A percentile compares a stretch with the other conserved stretches of the same genome.
phyloP scores from a whole-genome alignment of 2,888 invertebrate species.

The Hydrotaea diabolus region DNA sequence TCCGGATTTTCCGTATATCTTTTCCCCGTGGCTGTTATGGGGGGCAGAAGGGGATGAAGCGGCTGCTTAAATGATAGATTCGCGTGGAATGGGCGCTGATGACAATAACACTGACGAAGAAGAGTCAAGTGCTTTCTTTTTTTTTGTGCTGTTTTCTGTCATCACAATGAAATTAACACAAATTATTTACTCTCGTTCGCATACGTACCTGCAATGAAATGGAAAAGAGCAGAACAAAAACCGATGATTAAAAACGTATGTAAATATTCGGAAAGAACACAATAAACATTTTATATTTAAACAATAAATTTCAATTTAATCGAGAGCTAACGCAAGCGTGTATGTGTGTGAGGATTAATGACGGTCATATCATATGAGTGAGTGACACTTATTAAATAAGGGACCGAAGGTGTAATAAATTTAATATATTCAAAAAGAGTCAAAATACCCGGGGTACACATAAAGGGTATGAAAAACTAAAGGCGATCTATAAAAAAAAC shows the following conservation, averaged over 20 bases:
- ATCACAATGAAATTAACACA: constrained; percentile 15
- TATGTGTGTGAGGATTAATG: too few species aligned
- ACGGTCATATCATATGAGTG: too few species aligned
- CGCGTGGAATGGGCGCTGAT: neutral
- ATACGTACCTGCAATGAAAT: constrained; percentile 62
- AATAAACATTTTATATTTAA: constrained; percentile 2
- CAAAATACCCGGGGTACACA: too few species aligned
- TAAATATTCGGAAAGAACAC: constrained; percentile 7
- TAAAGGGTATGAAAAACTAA: too few species aligned
- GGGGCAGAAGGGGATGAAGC: neutral
- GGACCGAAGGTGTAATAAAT: too few species aligned
- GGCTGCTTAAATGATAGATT: neutral
- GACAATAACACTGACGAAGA: neutral
- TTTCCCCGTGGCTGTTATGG: constrained; percentile 37
- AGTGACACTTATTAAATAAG: too few species aligned
- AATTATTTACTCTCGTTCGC: neutral
- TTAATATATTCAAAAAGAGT: too few species aligned
- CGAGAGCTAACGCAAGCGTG: neutral
- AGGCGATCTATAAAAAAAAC: too few species aligned
- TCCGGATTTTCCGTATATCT: constrained; percentile 10
- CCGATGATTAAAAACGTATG: constrained; percentile 19
- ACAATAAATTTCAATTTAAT: constrained; percentile 15
- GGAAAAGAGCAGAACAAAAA: constrained; percentile 17
- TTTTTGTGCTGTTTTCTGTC: too few species aligned
- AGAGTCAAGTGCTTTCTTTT: neutral